A percentile compares a stretch with the other conserved stretches of the same genome.
Evolutionary conservation across 2,797 vertebrate genomes (phyloP).

Genomic region (Sebastes oblongus): DNA sequence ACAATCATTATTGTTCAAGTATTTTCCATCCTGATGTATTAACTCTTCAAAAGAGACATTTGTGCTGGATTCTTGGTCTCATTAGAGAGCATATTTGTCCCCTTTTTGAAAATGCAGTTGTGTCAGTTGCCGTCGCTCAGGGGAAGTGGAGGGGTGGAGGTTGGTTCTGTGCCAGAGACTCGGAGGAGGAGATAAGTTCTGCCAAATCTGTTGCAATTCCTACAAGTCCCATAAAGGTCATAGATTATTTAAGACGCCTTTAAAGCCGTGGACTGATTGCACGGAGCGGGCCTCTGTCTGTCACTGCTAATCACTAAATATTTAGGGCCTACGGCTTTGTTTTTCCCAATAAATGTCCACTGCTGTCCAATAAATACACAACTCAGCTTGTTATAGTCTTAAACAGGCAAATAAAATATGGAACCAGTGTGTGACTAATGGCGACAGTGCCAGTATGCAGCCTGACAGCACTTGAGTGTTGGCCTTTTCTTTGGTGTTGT

Average conservation of each 20-base stretch:
- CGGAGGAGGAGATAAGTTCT: constrained; percentile 52
- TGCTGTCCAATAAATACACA: constrained; percentile 16
- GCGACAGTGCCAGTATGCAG: constrained; percentile 44
- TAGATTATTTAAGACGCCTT: constrained; percentile 64
- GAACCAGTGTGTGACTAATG: constrained; percentile 34
- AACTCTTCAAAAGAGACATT: background rate
- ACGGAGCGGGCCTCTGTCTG: constrained; percentile 20
- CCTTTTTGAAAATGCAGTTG: constrained; percentile 15
- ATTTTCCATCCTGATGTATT: background rate
- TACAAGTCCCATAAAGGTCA: constrained; percentile 70
- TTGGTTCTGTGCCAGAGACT: constrained; percentile 52
- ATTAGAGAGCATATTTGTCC: background rate
- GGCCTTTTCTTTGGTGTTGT: constrained; percentile 67
- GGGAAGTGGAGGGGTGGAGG: constrained; percentile 1
- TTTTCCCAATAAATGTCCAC: background rate
- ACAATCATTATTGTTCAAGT: no score
- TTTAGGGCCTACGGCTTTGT: constrained; percentile 11
- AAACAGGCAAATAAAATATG: constrained; percentile 40
- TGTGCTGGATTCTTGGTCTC: background rate
- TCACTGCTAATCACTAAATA: constrained; percentile 34
- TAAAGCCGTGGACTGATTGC: constrained; percentile 44
- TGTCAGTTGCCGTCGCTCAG: constrained; percentile 14
- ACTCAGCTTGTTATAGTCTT: constrained; percentile 13
- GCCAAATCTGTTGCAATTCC: constrained; percentile 67
- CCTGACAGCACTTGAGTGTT: constrained; percentile 45